A percentile compares a stretch with the other conserved stretches of the same genome.
Evolutionary conservation across 1,140 invertebrate species (phyloP).

Genomic region (Achroia grisella): DNA sequence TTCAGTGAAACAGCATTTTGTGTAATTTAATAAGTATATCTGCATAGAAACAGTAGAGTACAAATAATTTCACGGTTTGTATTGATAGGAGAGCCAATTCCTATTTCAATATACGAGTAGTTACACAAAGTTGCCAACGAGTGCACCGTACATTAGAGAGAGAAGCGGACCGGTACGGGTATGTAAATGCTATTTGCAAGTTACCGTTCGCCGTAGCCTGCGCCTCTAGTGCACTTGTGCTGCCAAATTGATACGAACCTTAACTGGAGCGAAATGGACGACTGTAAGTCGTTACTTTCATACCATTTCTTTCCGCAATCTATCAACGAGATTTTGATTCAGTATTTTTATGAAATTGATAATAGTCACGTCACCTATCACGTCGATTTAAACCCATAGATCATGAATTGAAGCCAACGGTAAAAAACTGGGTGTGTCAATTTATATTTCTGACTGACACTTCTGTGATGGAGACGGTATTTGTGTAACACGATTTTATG

Average conservation of each 20-base stretch:
- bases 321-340: not conserved
- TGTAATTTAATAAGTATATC: too few relatives aligned
- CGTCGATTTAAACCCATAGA: too few relatives aligned
- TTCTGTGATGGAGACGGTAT: too few relatives aligned
- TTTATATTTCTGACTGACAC: too few relatives aligned
- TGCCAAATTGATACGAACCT: slow-evolving; percentile 58
- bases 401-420: too few relatives aligned
- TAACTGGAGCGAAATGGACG: slow-evolving; percentile 45
- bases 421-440: too few relatives aligned
- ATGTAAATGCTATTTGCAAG: slow-evolving; percentile 58
- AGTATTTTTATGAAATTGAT: too few relatives aligned
- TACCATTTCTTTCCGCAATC: not conserved
- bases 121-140: slow-evolving; percentile 24
- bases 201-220: slow-evolving; percentile 34
- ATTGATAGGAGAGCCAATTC: slow-evolving; percentile 7
- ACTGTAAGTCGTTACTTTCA: slow-evolving; percentile 27
- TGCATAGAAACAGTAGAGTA: too few relatives aligned
- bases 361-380: too few relatives aligned
- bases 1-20: too few relatives aligned
- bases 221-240: slow-evolving; percentile 34
- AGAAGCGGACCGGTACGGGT: slow-evolving; percentile 17
- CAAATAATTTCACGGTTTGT: not conserved
- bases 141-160: slow-evolving; percentile 18
- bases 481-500: too few relatives aligned
- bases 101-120: slow-evolving; percentile 21